A percentile compares a stretch with the other conserved stretches of the same genome.
Conservation (phyloP, 2,113 vertebrate species). For the Meles meles region DNA sequence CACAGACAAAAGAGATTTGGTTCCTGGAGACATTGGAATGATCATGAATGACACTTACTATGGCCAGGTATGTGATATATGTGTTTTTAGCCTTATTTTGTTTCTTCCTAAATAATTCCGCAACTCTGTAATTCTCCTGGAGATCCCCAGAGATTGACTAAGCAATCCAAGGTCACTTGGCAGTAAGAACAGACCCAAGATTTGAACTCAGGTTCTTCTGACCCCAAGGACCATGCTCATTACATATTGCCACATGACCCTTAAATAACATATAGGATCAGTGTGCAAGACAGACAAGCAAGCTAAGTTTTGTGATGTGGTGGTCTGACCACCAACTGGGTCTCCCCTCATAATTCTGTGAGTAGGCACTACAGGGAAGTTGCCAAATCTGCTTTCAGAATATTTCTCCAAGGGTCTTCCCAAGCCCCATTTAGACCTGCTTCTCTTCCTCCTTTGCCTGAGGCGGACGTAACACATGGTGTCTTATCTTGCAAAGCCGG, state of each 20-base stretch:
- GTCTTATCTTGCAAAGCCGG: background rate
- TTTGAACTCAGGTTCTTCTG: background rate
- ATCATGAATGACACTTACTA: background rate
- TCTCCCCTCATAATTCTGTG: background rate
- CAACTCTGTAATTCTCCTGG: background rate
- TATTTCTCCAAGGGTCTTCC: background rate
- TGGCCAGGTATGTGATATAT: background rate
- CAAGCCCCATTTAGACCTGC: background rate
- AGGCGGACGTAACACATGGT: rapidly evolving
- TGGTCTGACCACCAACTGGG: background rate
- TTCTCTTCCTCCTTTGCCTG: background rate
- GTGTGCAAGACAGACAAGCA: background rate
- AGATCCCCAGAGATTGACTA: background rate
- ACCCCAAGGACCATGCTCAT: background rate
- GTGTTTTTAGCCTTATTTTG: background rate
- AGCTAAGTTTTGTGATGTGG: background rate
- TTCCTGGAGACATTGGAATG: background rate
- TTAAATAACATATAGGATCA: background rate
- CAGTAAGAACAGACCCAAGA: background rate
- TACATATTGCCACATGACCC: background rate
- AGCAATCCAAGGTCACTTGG: background rate
- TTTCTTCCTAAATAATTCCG: background rate
- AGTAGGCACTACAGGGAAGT: background rate
- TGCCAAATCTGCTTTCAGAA: background rate
- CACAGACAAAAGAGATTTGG: background rate